Percentiles rank a stretch among this genome's conserved stretches.
phyloP scores from a whole-genome alignment of 2,888 invertebrate species.

The Gerris lacustris region DNA sequence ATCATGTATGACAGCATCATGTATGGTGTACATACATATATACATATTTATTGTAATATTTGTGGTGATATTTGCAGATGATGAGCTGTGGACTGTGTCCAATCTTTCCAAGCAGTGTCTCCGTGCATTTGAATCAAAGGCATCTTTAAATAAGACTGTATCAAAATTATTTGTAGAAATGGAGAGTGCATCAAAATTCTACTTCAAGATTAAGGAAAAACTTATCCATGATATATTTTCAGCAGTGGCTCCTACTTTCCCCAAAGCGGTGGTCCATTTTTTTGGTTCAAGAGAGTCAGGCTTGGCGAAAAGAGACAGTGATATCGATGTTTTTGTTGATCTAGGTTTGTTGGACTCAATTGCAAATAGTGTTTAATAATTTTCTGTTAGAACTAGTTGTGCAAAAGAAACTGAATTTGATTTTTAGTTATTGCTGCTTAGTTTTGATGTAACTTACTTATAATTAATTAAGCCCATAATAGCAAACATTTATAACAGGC shows the following conservation, averaged over 20 bases:
- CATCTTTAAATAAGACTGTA: background rate
- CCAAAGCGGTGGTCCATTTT: background rate
- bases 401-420: no score
- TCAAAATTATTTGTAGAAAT: background rate
- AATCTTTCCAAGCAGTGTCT: background rate
- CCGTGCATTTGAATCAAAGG: background rate
- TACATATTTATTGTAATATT: no score
- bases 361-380: background rate
- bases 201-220: background rate
- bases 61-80: background rate
- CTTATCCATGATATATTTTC: background rate
- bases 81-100: background rate
- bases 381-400: background rate
- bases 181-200: background rate
- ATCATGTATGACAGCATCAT: no score
- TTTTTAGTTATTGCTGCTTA: no score
- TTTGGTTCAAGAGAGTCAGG: slow-evolving; percentile 3
- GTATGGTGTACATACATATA: no score
- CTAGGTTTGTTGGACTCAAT: background rate
- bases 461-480: no score
- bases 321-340: slow-evolving; percentile 6
- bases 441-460: no score
- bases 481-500: no score
- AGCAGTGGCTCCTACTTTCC: background rate
- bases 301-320: background rate